Evolutionary conservation across 1,140 invertebrate species (phyloP).

Genomic region (Aphidius ervi): DNA sequence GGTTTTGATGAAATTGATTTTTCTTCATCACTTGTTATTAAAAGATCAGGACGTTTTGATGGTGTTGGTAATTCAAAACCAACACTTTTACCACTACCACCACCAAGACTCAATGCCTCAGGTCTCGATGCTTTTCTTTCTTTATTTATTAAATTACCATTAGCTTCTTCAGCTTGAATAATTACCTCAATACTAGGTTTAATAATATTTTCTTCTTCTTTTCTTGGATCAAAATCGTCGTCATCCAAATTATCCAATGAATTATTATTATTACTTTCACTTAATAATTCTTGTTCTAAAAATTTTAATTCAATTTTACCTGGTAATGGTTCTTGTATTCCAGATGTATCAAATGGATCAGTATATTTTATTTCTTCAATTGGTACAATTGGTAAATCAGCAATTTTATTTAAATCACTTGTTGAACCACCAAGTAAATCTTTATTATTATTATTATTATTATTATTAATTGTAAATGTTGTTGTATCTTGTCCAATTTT

Average conservation of each 20-base stretch:
- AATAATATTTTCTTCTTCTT: constrained; percentile 33
- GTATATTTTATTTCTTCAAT: constrained; percentile 59
- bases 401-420: constrained; percentile 68
- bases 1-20: constrained; percentile 60
- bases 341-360: constrained; percentile 83
- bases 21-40: constrained; percentile 59
- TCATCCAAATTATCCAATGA: constrained; percentile 35
- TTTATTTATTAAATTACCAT: constrained; percentile 29
- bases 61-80: constrained; percentile 64
- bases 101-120: constrained; percentile 52
- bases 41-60: constrained; percentile 54
- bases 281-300: constrained; percentile 72
- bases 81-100: constrained; percentile 63
- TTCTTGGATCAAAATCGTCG: constrained; percentile 72
- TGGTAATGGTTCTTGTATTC: constrained; percentile 66
- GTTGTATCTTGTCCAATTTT: constrained; percentile 17
- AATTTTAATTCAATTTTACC: constrained; percentile 74
- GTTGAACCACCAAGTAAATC: constrained; percentile 71
- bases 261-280: constrained; percentile 25
- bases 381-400: constrained; percentile 66
- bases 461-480: constrained; percentile 32
- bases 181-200: background rate
- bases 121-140: constrained; percentile 57
- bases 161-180: constrained; percentile 42
- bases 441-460: constrained; percentile 43